Evolutionary conservation across 1,140 invertebrate genomes (phyloP), one percentile per base, ranked within the genome.

Genomic region (Alviniconcha marisindica): DNA sequence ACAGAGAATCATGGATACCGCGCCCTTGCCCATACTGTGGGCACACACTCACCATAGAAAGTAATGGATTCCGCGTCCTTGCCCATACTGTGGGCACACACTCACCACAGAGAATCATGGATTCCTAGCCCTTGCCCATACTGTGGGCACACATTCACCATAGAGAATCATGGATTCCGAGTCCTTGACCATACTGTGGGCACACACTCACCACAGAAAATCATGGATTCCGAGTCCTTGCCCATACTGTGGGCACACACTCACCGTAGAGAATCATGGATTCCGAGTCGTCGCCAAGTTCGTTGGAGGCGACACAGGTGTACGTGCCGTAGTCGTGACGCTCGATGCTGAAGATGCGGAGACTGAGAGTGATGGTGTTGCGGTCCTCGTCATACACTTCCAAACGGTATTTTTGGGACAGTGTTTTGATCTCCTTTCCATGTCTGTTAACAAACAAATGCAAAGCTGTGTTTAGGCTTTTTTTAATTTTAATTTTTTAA

Each of bases 261-360:
- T 71, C 24, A 98, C 97, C 96, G 93, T 97, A 98, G 69, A 98
- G 94, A 87, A 96, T 94, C 84, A 98, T 94, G 14, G 96, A 96
- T 74, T 96, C 96, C 92, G 97, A 96, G 60, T 97, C 96, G 90
- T 95, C 96, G 79, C 97, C 97, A 44, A 98, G 93, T 24, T 96
- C 96, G 93, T 98, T 98, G 83, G 96, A 97, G 80, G 97, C 97
- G 76, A 98, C 96, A 91, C 97, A 98, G 91, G 96, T 97, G 94
- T 98, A 98, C 78, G 96, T 96, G 28, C 97, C 97, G 88, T 96
- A 96, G 93, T 98, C 97, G 33, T 95, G 94, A 82, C 95, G 93
- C 10, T 95, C 95, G 92, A 98, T 97, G 89, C 95, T 95, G 87
- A 95, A 94, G 88, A 98, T 97, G 69, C 96, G 94, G 82, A 98